Evolutionary conservation across 2,888 invertebrate genomes (phyloP).

Genomic region (Diarsia rubi): DNA sequence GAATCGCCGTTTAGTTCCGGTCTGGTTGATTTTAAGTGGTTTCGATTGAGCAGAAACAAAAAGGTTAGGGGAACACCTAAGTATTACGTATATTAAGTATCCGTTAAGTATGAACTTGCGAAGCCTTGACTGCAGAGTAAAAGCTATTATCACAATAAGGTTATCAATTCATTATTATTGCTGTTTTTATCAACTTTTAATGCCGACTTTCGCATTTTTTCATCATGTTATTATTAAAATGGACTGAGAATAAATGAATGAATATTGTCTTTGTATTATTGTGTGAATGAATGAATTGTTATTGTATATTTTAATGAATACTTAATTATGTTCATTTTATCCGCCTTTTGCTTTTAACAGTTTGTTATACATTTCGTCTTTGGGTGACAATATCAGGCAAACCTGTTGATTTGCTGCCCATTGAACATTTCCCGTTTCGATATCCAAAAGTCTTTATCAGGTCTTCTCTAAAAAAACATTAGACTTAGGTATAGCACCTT

Average conservation of each 20-base stretch:
- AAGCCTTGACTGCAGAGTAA: neutral
- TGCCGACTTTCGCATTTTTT: neutral
- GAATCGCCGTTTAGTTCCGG: neutral
- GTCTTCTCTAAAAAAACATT: neutral
- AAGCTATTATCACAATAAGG: neutral
- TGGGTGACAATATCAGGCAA: neutral
- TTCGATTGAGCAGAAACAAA: neutral
- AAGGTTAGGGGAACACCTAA: neutral
- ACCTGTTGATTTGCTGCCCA: neutral
- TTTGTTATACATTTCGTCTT: neutral
- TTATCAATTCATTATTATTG: neutral
- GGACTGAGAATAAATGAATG: too few relatives aligned
- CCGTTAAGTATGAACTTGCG: neutral
- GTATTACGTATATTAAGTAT: slow-evolving; percentile 2
- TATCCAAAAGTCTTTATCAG: neutral
- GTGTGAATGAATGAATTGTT: too few relatives aligned
- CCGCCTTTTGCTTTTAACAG: neutral
- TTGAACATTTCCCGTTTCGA: neutral
- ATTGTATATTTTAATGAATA: neutral
- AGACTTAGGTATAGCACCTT: too few relatives aligned
- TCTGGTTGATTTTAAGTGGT: slow-evolving; percentile 7
- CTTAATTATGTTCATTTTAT: neutral
- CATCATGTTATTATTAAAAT: neutral
- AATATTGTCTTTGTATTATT: too few relatives aligned
- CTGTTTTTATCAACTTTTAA: neutral